Base-by-base conservation (phyloP, 2,888 invertebrate genomes). In the Meghimatium bilineatum region DNA sequence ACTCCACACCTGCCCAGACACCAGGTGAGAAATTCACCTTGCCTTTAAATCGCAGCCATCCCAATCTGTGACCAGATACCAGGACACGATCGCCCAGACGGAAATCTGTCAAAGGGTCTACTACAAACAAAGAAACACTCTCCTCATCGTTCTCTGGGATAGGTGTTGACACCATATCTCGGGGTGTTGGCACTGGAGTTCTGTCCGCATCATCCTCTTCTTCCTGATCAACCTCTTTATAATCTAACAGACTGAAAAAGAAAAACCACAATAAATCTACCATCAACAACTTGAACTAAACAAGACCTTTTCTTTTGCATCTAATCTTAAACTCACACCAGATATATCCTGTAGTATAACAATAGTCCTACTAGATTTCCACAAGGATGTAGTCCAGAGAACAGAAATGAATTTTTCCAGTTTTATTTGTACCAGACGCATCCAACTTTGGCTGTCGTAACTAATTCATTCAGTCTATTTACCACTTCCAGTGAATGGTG, bases 1-100 rank as follows among this genome's bases (percentile, higher is more conserved):
- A 86, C 87, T 91, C 91, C 29, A 92, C 91, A 8, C 92, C 92
- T 1, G 90, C 91, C 91, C 91, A 91, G 52, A 91, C 85, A 34
- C 92, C 92, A 0, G 90, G 89, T n/a, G 91, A 90, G 87, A 91
- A 91, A 74, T 89, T 83, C 23, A 90, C 90, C 44, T 88, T 87
- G 38, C 92, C 92, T 86, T 91, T 91, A 88, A 87, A 92, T 36
- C 89, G 78, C n/a, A 92, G 86, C 23, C 82, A 87, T 10, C 91
- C 92, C 29, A 82, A 52, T 49, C 86, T 80, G 36, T 76, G 49
- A 0, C 91, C 91, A 36, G 89, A 88, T 8, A 91, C 91, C 56
- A 89, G 84, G 34, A 92, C 91, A n/a, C 87, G 86, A 81, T 91
- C 91, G 5, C 89, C 90, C 36, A 90, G 87, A 52, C 87, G 83